These are phyloP conservation scores for Sakesphorus luctuosus DNA, from an alignment of 2,113 vertebrate genomes.

Conservation along the genomic window DNA sequence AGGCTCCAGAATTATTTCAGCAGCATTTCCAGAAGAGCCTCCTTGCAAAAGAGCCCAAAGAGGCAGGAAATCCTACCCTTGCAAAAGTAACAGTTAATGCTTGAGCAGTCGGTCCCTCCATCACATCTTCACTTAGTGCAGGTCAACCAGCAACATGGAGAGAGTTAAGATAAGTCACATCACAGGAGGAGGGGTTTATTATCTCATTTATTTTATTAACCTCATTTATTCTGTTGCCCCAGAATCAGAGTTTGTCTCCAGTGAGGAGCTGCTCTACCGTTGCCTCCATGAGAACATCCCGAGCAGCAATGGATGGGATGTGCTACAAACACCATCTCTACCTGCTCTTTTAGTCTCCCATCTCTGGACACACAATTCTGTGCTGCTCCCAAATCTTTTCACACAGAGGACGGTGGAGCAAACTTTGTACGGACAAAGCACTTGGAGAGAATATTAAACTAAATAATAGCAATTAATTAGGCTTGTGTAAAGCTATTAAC, in stretches of 20 bases:
- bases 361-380: rapidly evolving
- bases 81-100: not conserved
- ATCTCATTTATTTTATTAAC: not conserved
- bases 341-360: rapidly evolving
- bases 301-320: rapidly evolving
- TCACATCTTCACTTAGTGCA: not conserved
- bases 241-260: not conserved
- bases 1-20: slow-evolving; percentile 47
- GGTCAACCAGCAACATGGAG: rapidly evolving
- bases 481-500: slow-evolving; percentile 66
- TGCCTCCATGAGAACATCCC: rapidly evolving
- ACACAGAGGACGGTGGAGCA: not conserved
- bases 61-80: not conserved
- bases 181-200: not conserved
- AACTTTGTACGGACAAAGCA: not conserved
- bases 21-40: not conserved
- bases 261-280: not conserved
- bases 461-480: slow-evolving; percentile 67
- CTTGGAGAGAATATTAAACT: slow-evolving; percentile 24
- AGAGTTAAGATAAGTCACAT: not conserved
- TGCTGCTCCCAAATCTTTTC: rapidly evolving
- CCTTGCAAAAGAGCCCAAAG: not conserved
- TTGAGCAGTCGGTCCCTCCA: not conserved
- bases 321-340: rapidly evolving
- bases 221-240: not conserved